Conservation (phyloP, 2,888 invertebrate genomes). For the Lepeophtheirus nordmannii region DNA sequence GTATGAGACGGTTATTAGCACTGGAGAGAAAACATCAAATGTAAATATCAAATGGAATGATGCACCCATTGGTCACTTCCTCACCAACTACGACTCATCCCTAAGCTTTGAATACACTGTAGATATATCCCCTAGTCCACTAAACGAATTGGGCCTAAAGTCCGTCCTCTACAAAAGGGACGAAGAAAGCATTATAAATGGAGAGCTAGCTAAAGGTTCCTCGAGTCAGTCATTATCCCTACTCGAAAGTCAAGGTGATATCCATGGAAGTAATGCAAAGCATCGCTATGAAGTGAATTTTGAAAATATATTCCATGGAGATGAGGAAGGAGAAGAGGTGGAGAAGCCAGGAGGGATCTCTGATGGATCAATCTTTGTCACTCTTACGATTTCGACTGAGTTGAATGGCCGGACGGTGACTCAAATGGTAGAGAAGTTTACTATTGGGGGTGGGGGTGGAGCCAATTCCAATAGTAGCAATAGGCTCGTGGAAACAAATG, state of each 20-base stretch:
- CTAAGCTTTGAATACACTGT: slow-evolving; percentile 13
- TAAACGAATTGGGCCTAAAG: slow-evolving; percentile 12
- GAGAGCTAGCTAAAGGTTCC: not conserved
- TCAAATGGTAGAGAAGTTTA: slow-evolving; percentile 19
- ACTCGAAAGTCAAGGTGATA: not conserved
- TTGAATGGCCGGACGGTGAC: slow-evolving; percentile 16
- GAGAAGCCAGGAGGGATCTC: not conserved
- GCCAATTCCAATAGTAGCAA: not conserved
- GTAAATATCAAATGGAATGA: slow-evolving; percentile 20
- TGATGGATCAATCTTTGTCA: not conserved
- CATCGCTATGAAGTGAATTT: not conserved
- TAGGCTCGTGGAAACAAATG: too few relatives aligned
- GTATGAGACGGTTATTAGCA: slow-evolving; percentile 7
- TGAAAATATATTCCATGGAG: not conserved
- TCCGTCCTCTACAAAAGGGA: slow-evolving; percentile 11
- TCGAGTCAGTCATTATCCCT: not conserved
- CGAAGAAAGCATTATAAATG: too few relatives aligned
- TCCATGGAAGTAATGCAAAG: not conserved
- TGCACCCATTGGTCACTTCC: slow-evolving; percentile 16
- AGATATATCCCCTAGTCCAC: slow-evolving; percentile 7
- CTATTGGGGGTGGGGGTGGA: not conserved
- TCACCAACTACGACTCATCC: slow-evolving; percentile 8
- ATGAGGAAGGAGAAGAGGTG: not conserved
- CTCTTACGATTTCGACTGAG: slow-evolving; percentile 19
- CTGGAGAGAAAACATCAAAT: not conserved